Evolutionary conservation across 2,888 invertebrate species (phyloP), one percentile per base, ranked within the genome.

Genomic region (Acrobasis consociella): DNA sequence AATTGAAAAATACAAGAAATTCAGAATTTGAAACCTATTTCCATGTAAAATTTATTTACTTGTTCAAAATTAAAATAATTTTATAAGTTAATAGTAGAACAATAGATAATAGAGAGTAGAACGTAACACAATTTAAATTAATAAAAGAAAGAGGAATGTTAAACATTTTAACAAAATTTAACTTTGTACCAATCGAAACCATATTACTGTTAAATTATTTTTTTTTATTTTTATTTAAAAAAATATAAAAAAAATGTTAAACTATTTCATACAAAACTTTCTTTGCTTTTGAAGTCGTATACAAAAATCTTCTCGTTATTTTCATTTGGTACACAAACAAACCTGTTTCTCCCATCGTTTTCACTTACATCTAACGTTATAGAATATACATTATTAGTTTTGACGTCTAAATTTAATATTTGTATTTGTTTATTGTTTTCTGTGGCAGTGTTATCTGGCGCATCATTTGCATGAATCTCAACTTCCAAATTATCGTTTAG

Each of bases 381-480:
- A 68, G 91, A 89, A 86, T 91, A 91, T 52, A 91, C 91, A 80
- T 85, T 89, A 74, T 91, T 91, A 58, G 90, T 91, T 74, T 91
- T 92, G 74, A 88, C 85, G 77, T 92, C 92, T 89, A 92, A 73
- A 73, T 92, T 92, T 69, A 92, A 83, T 89, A 92, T 91, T 84
- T 92, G 92, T 86, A 91, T 86, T 72, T 91, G 90, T 80, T 90
- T 91, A 89, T 90, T 91, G 84, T 90, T 89, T 80, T 90, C 87
- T 68, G 72, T 82, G 72, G 75, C 81, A 75, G 80, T 78, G 49
- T 76, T 76, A 38, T 62, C 68, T 69, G 67, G 66, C 62, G 69
- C 73, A 71, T 76, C 72, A 38, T 51, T 60, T 52, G 22, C 77
- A 62, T 87, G 83, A 62, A 86, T 73, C 63, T 87, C 84, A 2